phyloP scores from a whole-genome alignment of 2,113 vertebrate species.

The Felis chaus region DNA sequence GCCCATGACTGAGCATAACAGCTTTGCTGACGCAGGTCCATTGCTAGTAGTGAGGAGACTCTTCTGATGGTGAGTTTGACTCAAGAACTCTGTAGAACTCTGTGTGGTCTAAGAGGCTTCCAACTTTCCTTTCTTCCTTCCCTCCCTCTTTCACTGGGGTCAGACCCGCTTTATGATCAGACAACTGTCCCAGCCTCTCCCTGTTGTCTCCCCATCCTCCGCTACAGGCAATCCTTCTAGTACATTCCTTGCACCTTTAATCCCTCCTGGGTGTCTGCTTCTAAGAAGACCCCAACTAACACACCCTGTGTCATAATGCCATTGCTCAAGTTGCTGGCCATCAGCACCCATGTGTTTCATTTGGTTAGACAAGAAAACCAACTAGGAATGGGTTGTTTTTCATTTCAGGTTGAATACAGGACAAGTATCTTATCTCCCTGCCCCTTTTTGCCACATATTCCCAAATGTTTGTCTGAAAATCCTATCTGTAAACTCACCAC shows the following conservation, averaged over 20 bases:
- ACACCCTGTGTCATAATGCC: neutral
- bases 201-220: too few relatives aligned
- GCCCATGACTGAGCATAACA: neutral
- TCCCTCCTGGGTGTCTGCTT: neutral
- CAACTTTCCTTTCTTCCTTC: neutral
- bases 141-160: neutral
- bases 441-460: neutral
- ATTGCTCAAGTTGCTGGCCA: neutral
- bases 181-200: neutral
- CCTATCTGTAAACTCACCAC: neutral
- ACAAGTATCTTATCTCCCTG: neutral
- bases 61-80: neutral
- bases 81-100: neutral
- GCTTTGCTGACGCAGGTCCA: neutral
- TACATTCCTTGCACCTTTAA: neutral
- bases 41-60: neutral
- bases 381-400: neutral
- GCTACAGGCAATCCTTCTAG: neutral
- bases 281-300: neutral
- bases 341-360: neutral
- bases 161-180: neutral
- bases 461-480: neutral
- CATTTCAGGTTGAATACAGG: neutral
- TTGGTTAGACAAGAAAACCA: neutral
- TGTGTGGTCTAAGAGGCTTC: neutral